Percentiles rank a stretch among this genome's conserved stretches.
phyloP scores from a whole-genome alignment of 2,113 vertebrate species.

The Gambusia holbrooki region DNA sequence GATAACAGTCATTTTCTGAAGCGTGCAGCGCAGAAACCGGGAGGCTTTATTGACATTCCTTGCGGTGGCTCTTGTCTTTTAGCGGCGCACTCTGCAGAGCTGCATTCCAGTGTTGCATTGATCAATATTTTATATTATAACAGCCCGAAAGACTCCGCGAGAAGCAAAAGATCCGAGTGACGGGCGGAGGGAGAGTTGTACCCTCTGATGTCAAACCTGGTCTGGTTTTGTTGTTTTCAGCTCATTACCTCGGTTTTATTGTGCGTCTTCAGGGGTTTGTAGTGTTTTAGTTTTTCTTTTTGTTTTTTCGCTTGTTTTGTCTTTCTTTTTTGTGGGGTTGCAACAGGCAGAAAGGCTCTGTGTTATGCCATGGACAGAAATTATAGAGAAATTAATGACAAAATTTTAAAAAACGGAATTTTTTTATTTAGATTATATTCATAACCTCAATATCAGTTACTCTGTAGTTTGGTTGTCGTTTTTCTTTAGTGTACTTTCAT shows the following conservation, averaged over 20 bases:
- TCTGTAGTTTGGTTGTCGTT: no score
- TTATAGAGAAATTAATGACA: no score
- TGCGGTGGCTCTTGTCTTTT: not conserved
- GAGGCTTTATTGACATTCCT: not conserved
- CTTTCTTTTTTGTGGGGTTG: no score
- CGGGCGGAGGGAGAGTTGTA: not conserved
- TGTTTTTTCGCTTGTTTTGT: no score
- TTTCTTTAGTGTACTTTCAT: not conserved
- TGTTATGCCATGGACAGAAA: no score
- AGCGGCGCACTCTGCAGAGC: not conserved
- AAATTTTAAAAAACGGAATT: no score
- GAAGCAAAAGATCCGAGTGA: not conserved
- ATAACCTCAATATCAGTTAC: no score
- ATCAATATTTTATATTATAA: slow-evolving; percentile 4
- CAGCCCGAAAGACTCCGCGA: not conserved
- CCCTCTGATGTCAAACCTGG: not conserved
- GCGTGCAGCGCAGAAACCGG: not conserved
- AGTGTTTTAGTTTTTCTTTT: no score
- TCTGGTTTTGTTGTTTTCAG: not conserved
- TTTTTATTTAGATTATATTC: not conserved
- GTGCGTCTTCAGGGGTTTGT: not conserved
- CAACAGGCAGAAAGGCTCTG: no score
- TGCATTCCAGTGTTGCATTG: not conserved
- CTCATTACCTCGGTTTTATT: not conserved
- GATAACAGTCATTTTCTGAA: slow-evolving; percentile 51